phyloP scores from a whole-genome alignment of 2,888 invertebrate species.

The Myopa testacea region DNA sequence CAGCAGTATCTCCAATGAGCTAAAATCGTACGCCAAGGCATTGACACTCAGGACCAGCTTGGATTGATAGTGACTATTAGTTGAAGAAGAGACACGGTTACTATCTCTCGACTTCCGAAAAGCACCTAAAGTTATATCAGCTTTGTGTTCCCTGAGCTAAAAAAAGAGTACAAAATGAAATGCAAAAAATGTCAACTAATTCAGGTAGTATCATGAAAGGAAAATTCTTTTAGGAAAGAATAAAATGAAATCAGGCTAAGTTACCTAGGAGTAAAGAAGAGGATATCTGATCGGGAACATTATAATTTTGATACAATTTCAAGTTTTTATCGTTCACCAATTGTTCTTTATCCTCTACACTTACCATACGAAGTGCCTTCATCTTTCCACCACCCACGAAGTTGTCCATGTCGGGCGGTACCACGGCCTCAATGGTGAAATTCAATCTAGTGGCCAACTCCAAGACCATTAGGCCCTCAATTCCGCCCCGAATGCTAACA shows the following conservation, averaged over 20 bases:
- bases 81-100: constrained; percentile 47
- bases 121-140: constrained; percentile 54
- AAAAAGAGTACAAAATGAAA: neutral
- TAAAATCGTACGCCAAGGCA: constrained; percentile 48
- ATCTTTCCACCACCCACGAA: too few relatives aligned
- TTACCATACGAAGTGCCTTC: neutral
- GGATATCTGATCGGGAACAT: too few relatives aligned
- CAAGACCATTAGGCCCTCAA: constrained; percentile 26
- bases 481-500: neutral
- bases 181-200: neutral
- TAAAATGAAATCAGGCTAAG: too few relatives aligned
- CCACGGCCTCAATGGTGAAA: constrained; percentile 11
- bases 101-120: constrained; percentile 46
- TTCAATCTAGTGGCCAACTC: constrained; percentile 16
- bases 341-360: neutral
- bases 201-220: too few relatives aligned
- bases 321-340: too few relatives aligned
- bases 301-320: too few relatives aligned
- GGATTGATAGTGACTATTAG: constrained; percentile 52
- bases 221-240: too few relatives aligned
- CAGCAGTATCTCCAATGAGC: constrained; percentile 49
- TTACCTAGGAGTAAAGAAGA: too few relatives aligned
- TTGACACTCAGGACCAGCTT: constrained; percentile 50
- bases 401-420: neutral
- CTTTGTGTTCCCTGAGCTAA: constrained; percentile 46